These are phyloP conservation scores for Littorina saxatilis DNA, from an alignment of 1,140 invertebrate genomes.

Conservation along the genomic window DNA sequence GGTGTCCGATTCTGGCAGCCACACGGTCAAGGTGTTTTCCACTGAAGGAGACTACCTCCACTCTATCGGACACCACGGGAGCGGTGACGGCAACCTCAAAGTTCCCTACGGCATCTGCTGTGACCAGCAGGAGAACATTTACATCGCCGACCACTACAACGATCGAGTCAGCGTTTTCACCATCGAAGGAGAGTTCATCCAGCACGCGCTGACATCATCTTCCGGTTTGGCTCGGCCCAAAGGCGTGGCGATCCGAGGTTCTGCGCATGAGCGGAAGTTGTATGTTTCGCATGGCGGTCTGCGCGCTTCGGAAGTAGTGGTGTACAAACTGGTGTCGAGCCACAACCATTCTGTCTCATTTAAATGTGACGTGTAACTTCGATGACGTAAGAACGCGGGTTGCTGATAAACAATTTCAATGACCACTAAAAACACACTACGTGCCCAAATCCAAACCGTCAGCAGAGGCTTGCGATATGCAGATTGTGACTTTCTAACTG, in stretches of 20 bases:
- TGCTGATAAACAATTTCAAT: too few species aligned
- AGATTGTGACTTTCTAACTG: too few species aligned
- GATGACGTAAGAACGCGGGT: too few species aligned
- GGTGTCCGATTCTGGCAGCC: conserved; percentile 66
- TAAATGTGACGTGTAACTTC: background rate
- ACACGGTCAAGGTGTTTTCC: conserved; percentile 64
- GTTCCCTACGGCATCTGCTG: conserved; percentile 94
- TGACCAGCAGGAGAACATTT: conserved; percentile 86
- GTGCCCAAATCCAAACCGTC: too few species aligned
- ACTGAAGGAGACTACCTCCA: conserved; percentile 60
- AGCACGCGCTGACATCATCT: conserved; percentile 51
- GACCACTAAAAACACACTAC: too few species aligned
- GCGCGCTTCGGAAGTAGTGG: conserved; percentile 45
- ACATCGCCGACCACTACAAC: conserved; percentile 93
- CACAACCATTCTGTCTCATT: background rate
- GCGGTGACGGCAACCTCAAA: conserved; percentile 85
- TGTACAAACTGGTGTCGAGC: conserved; percentile 29
- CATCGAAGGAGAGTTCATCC: conserved; percentile 50
- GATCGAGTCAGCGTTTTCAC: conserved; percentile 79
- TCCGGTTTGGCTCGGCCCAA: conserved; percentile 49
- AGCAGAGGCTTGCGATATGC: too few species aligned
- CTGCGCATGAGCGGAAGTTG: conserved; percentile 39
- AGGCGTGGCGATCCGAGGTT: conserved; percentile 41
- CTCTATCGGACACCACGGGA: conserved; percentile 85
- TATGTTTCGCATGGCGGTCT: conserved; percentile 51